These are phyloP conservation scores for Artemia sinica DNA, from an alignment of 2,888 invertebrate species.

Conservation along the genomic window DNA sequence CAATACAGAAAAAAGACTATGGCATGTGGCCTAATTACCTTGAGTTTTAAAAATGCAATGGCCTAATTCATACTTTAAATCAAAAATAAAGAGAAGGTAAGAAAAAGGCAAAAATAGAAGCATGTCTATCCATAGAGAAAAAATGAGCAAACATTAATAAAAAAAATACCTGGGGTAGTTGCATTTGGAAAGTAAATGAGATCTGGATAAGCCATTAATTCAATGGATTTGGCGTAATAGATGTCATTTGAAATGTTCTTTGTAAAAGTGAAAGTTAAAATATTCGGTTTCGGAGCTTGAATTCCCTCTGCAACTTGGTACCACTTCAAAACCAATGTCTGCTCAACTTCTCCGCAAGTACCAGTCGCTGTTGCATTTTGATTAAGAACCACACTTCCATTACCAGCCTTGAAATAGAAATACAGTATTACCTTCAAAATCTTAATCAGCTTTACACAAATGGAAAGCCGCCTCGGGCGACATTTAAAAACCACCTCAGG, in stretches of 20 bases:
- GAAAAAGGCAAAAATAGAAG: too few relatives aligned
- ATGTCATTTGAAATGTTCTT: constrained; percentile 30
- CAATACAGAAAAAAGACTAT: too few relatives aligned
- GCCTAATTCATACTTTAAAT: too few relatives aligned
- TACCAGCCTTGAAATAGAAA: constrained; percentile 32
- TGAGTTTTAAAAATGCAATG: too few relatives aligned
- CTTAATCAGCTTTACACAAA: too few relatives aligned
- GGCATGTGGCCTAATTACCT: too few relatives aligned
- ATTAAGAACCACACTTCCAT: constrained; percentile 25
- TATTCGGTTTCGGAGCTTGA: constrained; percentile 25
- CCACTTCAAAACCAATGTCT: constrained; percentile 34
- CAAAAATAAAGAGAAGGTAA: too few relatives aligned
- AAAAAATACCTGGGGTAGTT: neutral
- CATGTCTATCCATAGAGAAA: too few relatives aligned
- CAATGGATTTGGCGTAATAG: constrained; percentile 26
- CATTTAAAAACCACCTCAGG: too few relatives aligned
- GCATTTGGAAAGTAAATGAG: constrained; percentile 30
- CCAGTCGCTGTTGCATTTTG: constrained; percentile 32
- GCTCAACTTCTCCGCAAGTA: constrained; percentile 31
- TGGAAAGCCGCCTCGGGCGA: too few relatives aligned
- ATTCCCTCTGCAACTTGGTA: constrained; percentile 29
- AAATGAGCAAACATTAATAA: too few relatives aligned
- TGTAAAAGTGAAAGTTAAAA: constrained; percentile 34
- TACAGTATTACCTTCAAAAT: too few relatives aligned
- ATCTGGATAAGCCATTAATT: constrained; percentile 27